Evolutionary conservation across 2,888 invertebrate species (phyloP).

Genomic region (Epirrita christyi): DNA sequence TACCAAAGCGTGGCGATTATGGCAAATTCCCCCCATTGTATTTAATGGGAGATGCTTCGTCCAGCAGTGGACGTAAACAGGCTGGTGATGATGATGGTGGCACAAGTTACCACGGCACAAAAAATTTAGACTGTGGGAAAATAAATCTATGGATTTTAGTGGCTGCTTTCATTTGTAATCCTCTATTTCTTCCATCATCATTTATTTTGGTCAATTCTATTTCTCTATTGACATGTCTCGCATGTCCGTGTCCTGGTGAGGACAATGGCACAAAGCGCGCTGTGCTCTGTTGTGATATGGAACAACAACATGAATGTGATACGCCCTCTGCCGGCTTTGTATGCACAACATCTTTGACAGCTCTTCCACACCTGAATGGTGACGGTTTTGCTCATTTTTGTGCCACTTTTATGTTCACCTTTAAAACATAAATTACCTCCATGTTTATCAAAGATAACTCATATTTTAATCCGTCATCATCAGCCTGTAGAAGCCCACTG

Average conservation of each 20-base stretch:
- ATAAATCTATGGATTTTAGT: background rate
- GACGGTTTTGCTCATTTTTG: conserved; percentile 25
- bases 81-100: too few species aligned
- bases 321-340: conserved; percentile 33
- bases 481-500: too few species aligned
- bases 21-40: too few species aligned
- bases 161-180: background rate
- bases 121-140: background rate
- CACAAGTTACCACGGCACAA: too few species aligned
- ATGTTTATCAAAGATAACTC: too few species aligned
- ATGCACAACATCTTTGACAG: conserved; percentile 21
- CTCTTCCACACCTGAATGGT: conserved; percentile 24
- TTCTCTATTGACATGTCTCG: conserved; percentile 24
- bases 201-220: conserved; percentile 22
- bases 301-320: conserved; percentile 34
- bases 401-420: background rate
- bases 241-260: conserved; percentile 31
- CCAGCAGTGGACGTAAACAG: too few species aligned
- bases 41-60: too few species aligned
- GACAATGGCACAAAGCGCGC: conserved; percentile 31
- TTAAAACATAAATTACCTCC: background rate
- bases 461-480: too few species aligned
- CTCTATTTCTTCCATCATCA: conserved; percentile 6
- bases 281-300: conserved; percentile 29
- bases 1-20: too few species aligned